Conservation (phyloP, 2,888 invertebrate species). For the Caenorhabditis parvicauda region DNA sequence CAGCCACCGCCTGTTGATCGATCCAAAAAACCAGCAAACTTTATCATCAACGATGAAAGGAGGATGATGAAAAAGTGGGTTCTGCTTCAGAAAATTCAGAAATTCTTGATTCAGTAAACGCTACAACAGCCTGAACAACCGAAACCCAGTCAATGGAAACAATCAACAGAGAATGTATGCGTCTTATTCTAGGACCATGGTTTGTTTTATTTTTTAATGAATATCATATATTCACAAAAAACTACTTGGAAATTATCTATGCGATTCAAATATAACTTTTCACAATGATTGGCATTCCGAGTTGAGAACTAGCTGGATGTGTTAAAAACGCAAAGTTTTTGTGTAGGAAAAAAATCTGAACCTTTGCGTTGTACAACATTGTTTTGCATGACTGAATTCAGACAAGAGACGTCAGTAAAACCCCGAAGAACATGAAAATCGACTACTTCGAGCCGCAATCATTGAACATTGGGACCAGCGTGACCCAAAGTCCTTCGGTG, state of each 20-base stretch:
- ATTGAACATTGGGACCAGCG: conserved; percentile 1
- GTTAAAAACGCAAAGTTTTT: no score
- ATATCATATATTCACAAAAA: background rate
- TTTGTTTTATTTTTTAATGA: no score
- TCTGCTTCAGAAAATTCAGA: no score
- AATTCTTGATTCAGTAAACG: no score
- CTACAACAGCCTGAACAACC: background rate
- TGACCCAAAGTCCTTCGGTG: conserved; percentile 21
- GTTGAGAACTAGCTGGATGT: no score
- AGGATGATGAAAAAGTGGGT: conserved; percentile 4
- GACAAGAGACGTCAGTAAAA: background rate
- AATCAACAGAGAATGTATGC: conserved; percentile 11
- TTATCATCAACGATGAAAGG: conserved; percentile 10
- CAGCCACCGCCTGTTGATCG: conserved; percentile 23
- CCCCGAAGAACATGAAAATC: conserved; percentile 14
- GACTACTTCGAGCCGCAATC: conserved; percentile 21
- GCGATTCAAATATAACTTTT: no score
- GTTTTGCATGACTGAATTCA: conserved; percentile 5
- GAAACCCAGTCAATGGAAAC: background rate
- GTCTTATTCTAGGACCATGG: no score
- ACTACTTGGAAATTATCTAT: no score
- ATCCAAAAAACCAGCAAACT: conserved; percentile 24
- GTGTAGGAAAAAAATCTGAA: no score
- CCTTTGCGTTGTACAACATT: no score
- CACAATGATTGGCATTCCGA: no score